Percentiles rank a stretch among this genome's conserved stretches.
Conservation (phyloP, 2,888 invertebrate genomes). For the Osedax frankpressi region DNA sequence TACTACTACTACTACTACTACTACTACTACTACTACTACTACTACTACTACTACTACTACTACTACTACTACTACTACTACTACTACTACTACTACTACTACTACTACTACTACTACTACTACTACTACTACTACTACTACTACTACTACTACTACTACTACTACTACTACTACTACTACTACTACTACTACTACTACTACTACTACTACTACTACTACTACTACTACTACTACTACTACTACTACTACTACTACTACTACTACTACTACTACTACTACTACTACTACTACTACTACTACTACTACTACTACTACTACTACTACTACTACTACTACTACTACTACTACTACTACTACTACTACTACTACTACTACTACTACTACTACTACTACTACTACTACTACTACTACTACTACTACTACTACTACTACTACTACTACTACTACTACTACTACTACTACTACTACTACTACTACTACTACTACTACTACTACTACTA, state of each 20-base stretch:
- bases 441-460: slow-evolving; percentile 11
- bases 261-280: slow-evolving; percentile 10
- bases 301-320: slow-evolving; percentile 9
- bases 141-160: slow-evolving; percentile 10
- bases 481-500: slow-evolving; percentile 9
- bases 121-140: slow-evolving; percentile 11
- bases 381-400: slow-evolving; percentile 9
- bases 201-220: slow-evolving; percentile 12
- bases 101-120: slow-evolving; percentile 9
- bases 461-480: slow-evolving; percentile 9
- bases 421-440: slow-evolving; percentile 10
- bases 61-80: not conserved
- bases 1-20: slow-evolving; percentile 9
- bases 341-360: slow-evolving; percentile 10
- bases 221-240: slow-evolving; percentile 9
- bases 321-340: slow-evolving; percentile 9
- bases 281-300: slow-evolving; percentile 11
- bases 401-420: slow-evolving; percentile 9
- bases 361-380: slow-evolving; percentile 11
- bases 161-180: slow-evolving; percentile 9
- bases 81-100: slow-evolving; percentile 5
- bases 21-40: slow-evolving; percentile 10
- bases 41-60: not conserved
- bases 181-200: slow-evolving; percentile 9
- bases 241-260: slow-evolving; percentile 9